A percentile compares a stretch with the other conserved stretches of the same genome.
Evolutionary conservation across 2,797 vertebrate species (phyloP).

Genomic region (Argya squamiceps): DNA sequence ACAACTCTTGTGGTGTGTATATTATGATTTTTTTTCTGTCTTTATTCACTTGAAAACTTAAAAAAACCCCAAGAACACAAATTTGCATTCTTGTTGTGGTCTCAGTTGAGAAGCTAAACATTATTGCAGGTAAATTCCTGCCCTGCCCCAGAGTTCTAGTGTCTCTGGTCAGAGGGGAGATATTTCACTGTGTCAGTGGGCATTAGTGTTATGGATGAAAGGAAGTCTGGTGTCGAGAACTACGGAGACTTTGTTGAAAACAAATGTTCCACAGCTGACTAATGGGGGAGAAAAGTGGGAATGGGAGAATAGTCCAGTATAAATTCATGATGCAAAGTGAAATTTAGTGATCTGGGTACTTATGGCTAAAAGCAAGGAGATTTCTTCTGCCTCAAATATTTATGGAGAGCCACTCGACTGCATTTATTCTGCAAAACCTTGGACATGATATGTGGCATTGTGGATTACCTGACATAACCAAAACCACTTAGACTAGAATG

Average conservation of each 20-base stretch:
- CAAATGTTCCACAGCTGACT: neutral
- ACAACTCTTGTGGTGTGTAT: accelerated
- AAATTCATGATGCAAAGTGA: neutral
- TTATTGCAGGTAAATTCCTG: neutral
- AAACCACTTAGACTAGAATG: neutral
- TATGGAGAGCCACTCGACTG: neutral
- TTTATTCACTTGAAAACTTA: neutral
- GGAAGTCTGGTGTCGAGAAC: neutral
- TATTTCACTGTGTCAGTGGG: neutral
- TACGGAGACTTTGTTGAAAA: neutral
- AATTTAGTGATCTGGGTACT: neutral
- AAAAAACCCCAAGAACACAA: neutral
- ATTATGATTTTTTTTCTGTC: neutral
- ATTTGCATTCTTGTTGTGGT: neutral
- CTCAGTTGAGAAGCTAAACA: neutral
- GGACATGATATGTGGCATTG: accelerated
- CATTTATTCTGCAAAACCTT: neutral
- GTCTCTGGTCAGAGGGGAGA: neutral
- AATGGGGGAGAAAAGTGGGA: accelerated
- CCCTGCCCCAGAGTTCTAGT: neutral
- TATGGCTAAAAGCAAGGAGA: neutral
- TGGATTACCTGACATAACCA: neutral
- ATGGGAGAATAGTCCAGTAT: neutral
- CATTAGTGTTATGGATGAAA: neutral
- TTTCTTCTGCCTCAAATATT: neutral